These are phyloP conservation scores for Hylaeus volcanicus DNA, from an alignment of 1,140 invertebrate species.

Conservation along the genomic window DNA sequence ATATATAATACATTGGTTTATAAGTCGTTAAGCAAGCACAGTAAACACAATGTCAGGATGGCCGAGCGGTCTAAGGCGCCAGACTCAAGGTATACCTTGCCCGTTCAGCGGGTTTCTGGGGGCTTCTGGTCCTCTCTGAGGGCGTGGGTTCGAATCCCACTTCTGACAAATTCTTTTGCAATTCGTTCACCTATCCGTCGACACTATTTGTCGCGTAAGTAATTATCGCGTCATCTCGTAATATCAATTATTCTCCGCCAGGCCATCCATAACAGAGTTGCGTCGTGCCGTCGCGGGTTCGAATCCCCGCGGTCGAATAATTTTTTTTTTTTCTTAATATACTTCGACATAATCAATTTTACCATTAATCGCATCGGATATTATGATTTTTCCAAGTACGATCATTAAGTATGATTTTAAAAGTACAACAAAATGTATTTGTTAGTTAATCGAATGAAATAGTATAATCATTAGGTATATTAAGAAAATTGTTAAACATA, in stretches of 20 bases:
- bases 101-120: conserved; percentile 75
- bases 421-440: no score
- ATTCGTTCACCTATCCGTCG: not conserved
- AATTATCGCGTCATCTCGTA: not conserved
- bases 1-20: fast-evolving
- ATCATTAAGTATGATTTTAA: no score
- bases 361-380: no score
- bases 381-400: not conserved
- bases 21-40: not conserved
- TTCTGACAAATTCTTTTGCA: conserved; percentile 87
- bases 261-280: fast-evolving
- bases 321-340: not conserved
- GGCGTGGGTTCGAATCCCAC: conserved; percentile 94
- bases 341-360: not conserved
- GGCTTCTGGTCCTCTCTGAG: conserved; percentile 90
- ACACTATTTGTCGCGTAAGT: not conserved
- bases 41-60: conserved; percentile 80
- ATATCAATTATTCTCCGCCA: not conserved
- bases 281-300: conserved; percentile 1
- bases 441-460: no score
- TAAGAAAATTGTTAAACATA: no score
- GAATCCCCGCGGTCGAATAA: not conserved
- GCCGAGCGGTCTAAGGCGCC: conserved; percentile 84
- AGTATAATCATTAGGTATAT: no score
- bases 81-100: conserved; percentile 84